Conservation (phyloP, 2,888 invertebrate species). For the Synanthedon andrenaeformis region DNA sequence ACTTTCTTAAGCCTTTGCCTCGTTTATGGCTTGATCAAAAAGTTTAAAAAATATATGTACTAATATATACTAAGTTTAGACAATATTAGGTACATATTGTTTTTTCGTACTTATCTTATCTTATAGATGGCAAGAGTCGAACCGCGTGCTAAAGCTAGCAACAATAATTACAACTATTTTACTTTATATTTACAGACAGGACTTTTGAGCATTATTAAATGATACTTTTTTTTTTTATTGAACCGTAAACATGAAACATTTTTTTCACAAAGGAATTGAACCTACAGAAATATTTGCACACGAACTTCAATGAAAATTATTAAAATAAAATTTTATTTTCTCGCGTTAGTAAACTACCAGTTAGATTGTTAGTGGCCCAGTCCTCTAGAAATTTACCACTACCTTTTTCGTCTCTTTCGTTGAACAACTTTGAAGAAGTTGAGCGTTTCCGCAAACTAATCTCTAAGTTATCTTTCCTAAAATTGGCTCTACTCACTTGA, state of each 20-base stretch:
- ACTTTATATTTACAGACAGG: too few relatives aligned
- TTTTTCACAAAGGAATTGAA: neutral
- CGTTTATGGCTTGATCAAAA: too few relatives aligned
- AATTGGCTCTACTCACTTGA: constrained; percentile 22
- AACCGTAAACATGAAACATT: neutral
- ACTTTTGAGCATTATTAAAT: constrained; percentile 4
- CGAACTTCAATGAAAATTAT: neutral
- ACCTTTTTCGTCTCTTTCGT: neutral
- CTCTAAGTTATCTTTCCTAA: constrained; percentile 29
- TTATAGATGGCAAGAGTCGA: too few relatives aligned
- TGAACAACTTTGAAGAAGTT: constrained; percentile 10
- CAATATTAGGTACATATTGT: too few relatives aligned
- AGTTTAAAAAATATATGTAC: too few relatives aligned
- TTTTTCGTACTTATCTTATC: too few relatives aligned
- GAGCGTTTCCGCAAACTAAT: constrained; percentile 31
- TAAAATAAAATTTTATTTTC: neutral
- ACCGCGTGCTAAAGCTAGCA: too few relatives aligned
- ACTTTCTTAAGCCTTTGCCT: too few relatives aligned
- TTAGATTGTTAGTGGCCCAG: too few relatives aligned
- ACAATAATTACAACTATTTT: too few relatives aligned
- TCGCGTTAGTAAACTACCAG: too few relatives aligned
- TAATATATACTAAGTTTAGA: too few relatives aligned
- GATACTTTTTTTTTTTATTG: neutral
- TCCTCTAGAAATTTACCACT: neutral
- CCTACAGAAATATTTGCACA: neutral